Evolutionary conservation across 2,888 invertebrate genomes (phyloP).

Genomic region (Tromatobia lineatoria): DNA sequence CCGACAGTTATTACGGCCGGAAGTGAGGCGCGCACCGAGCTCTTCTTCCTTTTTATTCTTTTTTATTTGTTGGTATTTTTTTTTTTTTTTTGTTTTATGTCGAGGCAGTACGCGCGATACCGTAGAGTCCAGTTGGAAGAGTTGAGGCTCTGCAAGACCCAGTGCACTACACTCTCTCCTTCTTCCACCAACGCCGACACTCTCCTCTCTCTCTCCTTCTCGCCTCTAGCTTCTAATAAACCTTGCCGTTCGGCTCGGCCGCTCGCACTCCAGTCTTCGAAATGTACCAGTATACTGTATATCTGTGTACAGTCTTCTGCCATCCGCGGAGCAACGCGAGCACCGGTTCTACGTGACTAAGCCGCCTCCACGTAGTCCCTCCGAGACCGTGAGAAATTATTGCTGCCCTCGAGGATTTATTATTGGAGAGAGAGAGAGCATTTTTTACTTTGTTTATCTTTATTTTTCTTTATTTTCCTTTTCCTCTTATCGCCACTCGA

Average conservation of each 20-base stretch:
- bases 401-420: slow-evolving; percentile 64
- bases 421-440: slow-evolving; percentile 9
- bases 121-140: slow-evolving; percentile 39
- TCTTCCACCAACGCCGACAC: slow-evolving; percentile 1
- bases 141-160: slow-evolving; percentile 11
- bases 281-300: slow-evolving; percentile 24
- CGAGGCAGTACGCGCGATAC: slow-evolving; percentile 40
- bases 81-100: background rate
- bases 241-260: slow-evolving; percentile 32
- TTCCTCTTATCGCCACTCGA: background rate
- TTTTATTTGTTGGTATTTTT: no score
- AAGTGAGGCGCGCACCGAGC: slow-evolving; percentile 64
- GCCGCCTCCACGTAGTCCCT: slow-evolving; percentile 57
- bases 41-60: slow-evolving; percentile 33
- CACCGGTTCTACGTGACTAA: slow-evolving; percentile 68
- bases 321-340: slow-evolving; percentile 1
- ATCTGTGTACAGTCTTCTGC: background rate
- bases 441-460: slow-evolving; percentile 21
- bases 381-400: slow-evolving; percentile 71
- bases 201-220: slow-evolving; percentile 35
- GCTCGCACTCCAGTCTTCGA: slow-evolving; percentile 22
- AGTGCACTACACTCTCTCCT: slow-evolving; percentile 28
- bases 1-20: slow-evolving; percentile 72
- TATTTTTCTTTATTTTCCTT: slow-evolving; percentile 19
- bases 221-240: slow-evolving; percentile 63